Evolutionary conservation across 2,113 vertebrate species (phyloP), one percentile per base, ranked within the genome.

Genomic region (Peucedramus taeniatus): DNA sequence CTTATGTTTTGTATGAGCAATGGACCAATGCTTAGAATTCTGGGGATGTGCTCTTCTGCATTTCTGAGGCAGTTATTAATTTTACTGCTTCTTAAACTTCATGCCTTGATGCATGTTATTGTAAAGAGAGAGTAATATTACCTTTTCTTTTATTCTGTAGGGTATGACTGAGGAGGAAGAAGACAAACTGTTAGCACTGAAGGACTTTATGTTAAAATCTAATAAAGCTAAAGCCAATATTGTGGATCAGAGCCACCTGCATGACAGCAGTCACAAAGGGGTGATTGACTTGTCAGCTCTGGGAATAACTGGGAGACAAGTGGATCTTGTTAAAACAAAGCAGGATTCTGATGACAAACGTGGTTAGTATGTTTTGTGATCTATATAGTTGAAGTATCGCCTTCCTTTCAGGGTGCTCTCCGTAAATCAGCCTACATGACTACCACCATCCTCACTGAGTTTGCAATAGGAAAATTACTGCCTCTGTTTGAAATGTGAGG

Each of bases 131-230:
- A 78, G 26, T 85, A 93, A 76, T n/a, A 77, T 11, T 93, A 20
- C 50, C 3, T 72, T 19, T 39, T 75, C 44, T 80, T 85, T 90
- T 91, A 79, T 84, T 45, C 91, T 96, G 4, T 87, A 99, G 99
- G 99, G 99, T 42, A 99, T 99, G 99, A 99, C 99, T 1, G 99
- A 99, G 93, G 98, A 98, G 22, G 99, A 99, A 80, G 99, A 99
- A 97, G 99, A 99, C 97, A 99, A 99, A 94, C 98, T 99, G 57
- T 95, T 99, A 97, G 99, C 99, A 15, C 98, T 99, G 74, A 99
- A 99, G 97, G 99, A 99, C 95, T 99, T 99, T 87, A 99, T 99
- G 99, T 97, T 99, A 86, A 99, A 99, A 91, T 99, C 99, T 49
- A 99, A 99, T 97, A 99, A 99, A 97, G 99, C 99, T 61, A 99